Evolutionary conservation across 2,888 invertebrate species (phyloP), one percentile per base, ranked within the genome.

Genomic region (Epirrita christyi): DNA sequence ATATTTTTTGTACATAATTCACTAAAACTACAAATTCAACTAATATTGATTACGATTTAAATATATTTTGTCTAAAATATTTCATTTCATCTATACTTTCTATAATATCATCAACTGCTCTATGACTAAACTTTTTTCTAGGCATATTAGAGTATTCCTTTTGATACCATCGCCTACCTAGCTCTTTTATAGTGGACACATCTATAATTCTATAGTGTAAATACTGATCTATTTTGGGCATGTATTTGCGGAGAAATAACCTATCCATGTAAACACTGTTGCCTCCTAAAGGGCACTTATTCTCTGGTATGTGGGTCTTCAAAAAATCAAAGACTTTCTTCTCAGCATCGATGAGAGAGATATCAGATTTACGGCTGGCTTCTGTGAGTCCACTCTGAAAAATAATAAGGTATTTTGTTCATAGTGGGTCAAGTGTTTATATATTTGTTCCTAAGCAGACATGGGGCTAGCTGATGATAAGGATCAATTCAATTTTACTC

Each of bases 181-280:
- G 80, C 84, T 98, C 98, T 81, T 98, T 98, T 13, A 99, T 86
- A 0, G 97, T 94, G 34, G 97, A 97, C 1, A 98, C 98, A 92
- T 99, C 99, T 63, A 99, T 95, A 42, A 97, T 95, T 71, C 99
- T 94, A 83, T 99, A 98, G 80, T 99, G 98, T 65, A 99, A 87
- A 80, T 97, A 96, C 0, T 93, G 78, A 75, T 96, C 81, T 6
- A 99, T 85, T 41, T 68, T 89, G 0, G 98, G 98, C 97, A 98
- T 97, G 76, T 96, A 95, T 85, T 96, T 96, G 9, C 83, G 77
- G 21, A 99, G 77, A 84, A 99, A 99, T 49, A 95, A 67, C 63
- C 96, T 93, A 81, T 99, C 99, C 93, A 96, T 95, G 71, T 97
- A 96, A 3, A 98, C 93, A 50, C 96, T 95, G 88, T 97, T 99